These are phyloP conservation scores for Nothura maculosa DNA, from an alignment of 2,797 vertebrate species.

Conservation along the genomic window DNA sequence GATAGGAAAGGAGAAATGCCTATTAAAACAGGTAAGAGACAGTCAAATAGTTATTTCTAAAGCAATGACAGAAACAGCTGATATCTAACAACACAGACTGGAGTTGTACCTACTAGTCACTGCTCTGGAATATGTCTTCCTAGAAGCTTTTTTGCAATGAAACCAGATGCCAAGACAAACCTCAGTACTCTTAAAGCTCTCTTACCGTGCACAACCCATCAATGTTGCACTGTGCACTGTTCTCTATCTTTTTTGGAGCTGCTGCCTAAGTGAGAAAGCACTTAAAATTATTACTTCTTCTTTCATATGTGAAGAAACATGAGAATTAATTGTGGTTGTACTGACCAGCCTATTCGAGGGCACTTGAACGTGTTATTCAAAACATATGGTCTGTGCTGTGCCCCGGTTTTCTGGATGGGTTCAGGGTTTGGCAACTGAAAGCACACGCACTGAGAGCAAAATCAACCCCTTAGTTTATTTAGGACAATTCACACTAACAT, in stretches of 20 bases:
- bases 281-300: neutral
- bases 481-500: too few species aligned
- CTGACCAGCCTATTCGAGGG: neutral
- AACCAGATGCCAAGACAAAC: neutral
- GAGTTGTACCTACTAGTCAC: neutral
- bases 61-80: neutral
- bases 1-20: neutral
- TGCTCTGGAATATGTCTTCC: neutral
- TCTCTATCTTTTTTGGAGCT: neutral
- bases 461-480: too few species aligned
- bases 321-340: neutral
- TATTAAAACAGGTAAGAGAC: neutral
- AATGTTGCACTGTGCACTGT: neutral
- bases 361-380: neutral
- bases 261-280: neutral
- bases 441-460: too few species aligned
- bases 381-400: neutral
- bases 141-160: neutral
- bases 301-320: neutral
- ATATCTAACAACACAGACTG: neutral
- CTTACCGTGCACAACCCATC: neutral
- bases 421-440: too few species aligned
- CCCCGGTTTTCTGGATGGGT: too few species aligned
- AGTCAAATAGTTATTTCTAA: neutral
- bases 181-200: neutral